Base-by-base conservation (phyloP, 2,888 invertebrate species). In the Clanis bilineata region DNA sequence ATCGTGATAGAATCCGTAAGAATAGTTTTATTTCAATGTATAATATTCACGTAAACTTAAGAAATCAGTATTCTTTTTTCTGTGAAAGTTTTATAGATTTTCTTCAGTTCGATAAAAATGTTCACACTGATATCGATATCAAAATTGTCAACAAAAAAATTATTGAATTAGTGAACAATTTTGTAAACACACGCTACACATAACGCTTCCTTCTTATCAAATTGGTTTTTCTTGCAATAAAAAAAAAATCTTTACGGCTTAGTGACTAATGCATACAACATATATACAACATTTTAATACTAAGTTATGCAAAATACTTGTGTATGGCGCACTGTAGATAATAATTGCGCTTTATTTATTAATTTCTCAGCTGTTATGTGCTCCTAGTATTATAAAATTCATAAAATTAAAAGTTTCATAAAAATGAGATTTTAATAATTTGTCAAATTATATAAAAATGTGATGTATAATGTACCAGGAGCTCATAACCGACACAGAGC, bases 311-410 rank as follows among this genome's bases (percentile, higher is more conserved):
- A 12, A 57, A 61, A 43, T 61, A 25, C 47, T 44, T 59, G 39
- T 51, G 77, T 72, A 77, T 77, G 79, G 57, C 47, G 73, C 82
- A 81, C 78, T 67, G 70, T 73, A 73, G 64, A 71, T 75, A 43
- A n/a, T 77, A 60, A 58, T 45, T 68, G 68, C 67, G 69, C 71
- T 65, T n/a, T 68, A 64, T 59, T 55, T 60, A 60, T 64, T 59
- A 36, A 28, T 41, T 56, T 65, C 61, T 65, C 63, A 56, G 64
- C 9, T 61, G 62, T 63, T 71, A 71, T 75, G 75, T 64, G 71
- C 66, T 72, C 70, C 73, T 68, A 65, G 63, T 77, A 62, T 7
- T 36, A 64, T 39, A 22, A n/a, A 2, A 0, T 43, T 9, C 9
- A n/a, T n/a, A n/a, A n/a, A n/a, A n/a, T n/a, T n/a, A n/a, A n/a